Conservation (phyloP, 2,888 invertebrate genomes). For the Cataglyphis altisquamis region DNA sequence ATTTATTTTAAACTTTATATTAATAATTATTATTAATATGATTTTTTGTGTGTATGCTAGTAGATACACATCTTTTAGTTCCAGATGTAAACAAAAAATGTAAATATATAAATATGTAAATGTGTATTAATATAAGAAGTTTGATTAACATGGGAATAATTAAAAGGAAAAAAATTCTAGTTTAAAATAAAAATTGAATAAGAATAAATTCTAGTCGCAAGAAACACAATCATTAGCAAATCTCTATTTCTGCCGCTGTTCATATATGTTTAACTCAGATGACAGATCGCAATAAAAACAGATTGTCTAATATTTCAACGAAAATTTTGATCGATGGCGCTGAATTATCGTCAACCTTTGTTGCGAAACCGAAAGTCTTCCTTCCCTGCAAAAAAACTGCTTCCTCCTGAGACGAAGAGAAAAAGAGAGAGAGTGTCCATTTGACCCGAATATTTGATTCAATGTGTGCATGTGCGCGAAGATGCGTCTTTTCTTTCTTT, state of each 20-base stretch:
- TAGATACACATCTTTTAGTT: not conserved
- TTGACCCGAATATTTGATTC: conserved; percentile 71
- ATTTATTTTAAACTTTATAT: not conserved
- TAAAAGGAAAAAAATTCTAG: not conserved
- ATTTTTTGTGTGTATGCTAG: not conserved
- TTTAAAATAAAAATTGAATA: conserved; percentile 1
- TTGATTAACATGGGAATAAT: not conserved
- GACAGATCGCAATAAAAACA: conserved; percentile 8
- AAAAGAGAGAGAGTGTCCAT: conserved; percentile 51
- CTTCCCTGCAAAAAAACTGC: conserved; percentile 61
- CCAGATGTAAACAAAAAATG: not conserved
- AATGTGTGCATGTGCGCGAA: conserved; percentile 44
- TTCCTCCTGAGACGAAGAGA: conserved; percentile 16
- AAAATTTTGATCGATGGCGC: not conserved
- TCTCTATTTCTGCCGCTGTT: not conserved
- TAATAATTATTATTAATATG: not conserved
- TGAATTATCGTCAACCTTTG: conserved; percentile 27
- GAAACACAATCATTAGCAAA: not conserved
- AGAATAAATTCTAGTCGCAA: conserved; percentile 8
- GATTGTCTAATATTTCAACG: not conserved
- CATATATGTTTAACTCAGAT: not conserved
- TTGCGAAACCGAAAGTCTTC: conserved; percentile 75
- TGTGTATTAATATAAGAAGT: not conserved
- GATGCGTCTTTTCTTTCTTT: conserved; percentile 44
- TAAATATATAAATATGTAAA: not conserved